Evolutionary conservation across 2,797 vertebrate species (phyloP).

Genomic region (Syndactyla subalaris): DNA sequence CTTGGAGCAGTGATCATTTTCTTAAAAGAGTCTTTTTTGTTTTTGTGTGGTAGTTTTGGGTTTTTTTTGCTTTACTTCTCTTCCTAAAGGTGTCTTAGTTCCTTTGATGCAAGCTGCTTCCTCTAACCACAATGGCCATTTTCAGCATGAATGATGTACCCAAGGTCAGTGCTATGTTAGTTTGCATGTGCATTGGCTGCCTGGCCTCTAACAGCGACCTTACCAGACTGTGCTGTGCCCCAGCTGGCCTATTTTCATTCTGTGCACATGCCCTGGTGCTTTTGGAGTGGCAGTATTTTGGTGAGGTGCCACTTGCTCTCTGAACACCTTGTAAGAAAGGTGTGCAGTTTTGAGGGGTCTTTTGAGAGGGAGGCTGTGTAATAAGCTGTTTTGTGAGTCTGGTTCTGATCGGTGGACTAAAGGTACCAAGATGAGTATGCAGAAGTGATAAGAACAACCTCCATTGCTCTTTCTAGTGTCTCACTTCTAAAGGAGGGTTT

Average conservation of each 20-base stretch:
- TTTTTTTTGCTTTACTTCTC: too few relatives aligned
- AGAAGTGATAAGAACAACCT: not conserved
- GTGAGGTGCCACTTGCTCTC: not conserved
- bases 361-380: not conserved
- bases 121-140: not conserved
- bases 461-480: not conserved
- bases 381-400: not conserved
- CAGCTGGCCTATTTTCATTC: fast-evolving
- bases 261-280: not conserved
- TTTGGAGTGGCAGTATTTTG: not conserved
- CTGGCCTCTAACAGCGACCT: not conserved
- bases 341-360: not conserved
- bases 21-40: not conserved
- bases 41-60: too few relatives aligned
- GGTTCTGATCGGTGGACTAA: not conserved
- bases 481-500: not conserved
- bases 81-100: not conserved
- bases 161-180: not conserved
- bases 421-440: not conserved
- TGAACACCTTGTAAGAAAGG: not conserved
- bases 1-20: not conserved
- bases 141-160: not conserved
- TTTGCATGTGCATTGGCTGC: not conserved
- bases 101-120: not conserved
- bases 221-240: not conserved